These are phyloP conservation scores for Hylyphantes graminicola DNA, from an alignment of 1,140 invertebrate genomes.

Conservation along the genomic window DNA sequence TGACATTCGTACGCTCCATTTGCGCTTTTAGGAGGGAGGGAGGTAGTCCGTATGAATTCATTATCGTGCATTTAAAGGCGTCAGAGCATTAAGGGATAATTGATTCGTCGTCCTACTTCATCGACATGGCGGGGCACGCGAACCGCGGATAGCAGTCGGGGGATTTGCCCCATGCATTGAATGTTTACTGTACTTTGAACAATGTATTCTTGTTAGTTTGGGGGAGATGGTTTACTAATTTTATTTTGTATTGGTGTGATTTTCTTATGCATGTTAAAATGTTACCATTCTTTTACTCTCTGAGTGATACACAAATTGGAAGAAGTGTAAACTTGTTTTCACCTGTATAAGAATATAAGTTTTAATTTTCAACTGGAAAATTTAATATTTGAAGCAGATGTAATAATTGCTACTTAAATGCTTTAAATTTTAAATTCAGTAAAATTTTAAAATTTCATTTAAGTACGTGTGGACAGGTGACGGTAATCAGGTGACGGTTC, in stretches of 20 bases:
- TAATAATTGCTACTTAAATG: no score
- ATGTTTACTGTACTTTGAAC: not conserved
- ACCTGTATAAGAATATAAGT: no score
- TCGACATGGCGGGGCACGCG: not conserved
- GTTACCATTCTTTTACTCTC: not conserved
- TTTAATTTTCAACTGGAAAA: no score
- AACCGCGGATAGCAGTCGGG: conserved; percentile 20
- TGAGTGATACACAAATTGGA: no score
- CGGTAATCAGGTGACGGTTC: no score
- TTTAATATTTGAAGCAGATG: no score
- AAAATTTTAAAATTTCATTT: no score
- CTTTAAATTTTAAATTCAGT: no score
- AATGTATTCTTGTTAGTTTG: not conserved
- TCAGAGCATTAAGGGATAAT: conserved; percentile 53
- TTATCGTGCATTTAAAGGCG: conserved; percentile 47
- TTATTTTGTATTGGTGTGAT: not conserved
- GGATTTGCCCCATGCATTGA: conserved; percentile 3
- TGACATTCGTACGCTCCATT: conserved; percentile 44
- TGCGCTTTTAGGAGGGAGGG: not conserved
- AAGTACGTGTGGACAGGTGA: no score
- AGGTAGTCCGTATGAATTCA: conserved; percentile 35
- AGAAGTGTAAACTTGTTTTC: no score
- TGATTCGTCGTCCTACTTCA: conserved; percentile 40
- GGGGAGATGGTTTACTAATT: not conserved
- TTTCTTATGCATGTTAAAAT: not conserved